A percentile compares a stretch with the other conserved stretches of the same genome.
Evolutionary conservation across 2,797 vertebrate genomes (phyloP).

Genomic region (Perdix hodgsoniae): DNA sequence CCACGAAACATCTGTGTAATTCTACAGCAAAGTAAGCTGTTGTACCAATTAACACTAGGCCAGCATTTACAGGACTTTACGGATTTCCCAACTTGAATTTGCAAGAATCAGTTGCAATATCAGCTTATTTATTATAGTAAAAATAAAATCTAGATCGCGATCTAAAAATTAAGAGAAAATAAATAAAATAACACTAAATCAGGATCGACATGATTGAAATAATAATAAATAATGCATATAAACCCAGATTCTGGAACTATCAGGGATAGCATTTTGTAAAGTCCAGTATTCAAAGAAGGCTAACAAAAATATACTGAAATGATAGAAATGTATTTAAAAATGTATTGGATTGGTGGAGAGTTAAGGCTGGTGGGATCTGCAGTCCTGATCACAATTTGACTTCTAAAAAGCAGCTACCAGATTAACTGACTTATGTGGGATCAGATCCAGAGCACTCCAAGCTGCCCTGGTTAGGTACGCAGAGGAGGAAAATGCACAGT

Average conservation of each 20-base stretch:
- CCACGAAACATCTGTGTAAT: neutral
- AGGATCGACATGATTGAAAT: neutral
- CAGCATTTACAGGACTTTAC: neutral
- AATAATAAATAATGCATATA: neutral
- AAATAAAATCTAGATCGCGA: neutral
- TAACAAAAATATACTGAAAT: neutral
- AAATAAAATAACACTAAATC: neutral
- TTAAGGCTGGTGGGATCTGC: neutral
- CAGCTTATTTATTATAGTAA: neutral
- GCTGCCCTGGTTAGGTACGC: neutral
- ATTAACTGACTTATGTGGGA: neutral
- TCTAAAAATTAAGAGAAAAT: neutral
- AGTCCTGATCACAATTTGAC: neutral
- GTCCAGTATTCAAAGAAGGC: neutral
- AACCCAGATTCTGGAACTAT: neutral
- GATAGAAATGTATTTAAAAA: neutral
- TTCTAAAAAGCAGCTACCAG: neutral
- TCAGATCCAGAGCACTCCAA: neutral
- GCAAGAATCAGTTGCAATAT: neutral
- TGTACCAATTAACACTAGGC: neutral
- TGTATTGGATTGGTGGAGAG: neutral
- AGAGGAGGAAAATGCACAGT: accelerated
- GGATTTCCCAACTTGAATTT: neutral
- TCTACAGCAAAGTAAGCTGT: neutral
- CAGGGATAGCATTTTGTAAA: neutral